Base-by-base conservation (phyloP, 2,113 vertebrate species). In the Nycticorax nycticorax region DNA sequence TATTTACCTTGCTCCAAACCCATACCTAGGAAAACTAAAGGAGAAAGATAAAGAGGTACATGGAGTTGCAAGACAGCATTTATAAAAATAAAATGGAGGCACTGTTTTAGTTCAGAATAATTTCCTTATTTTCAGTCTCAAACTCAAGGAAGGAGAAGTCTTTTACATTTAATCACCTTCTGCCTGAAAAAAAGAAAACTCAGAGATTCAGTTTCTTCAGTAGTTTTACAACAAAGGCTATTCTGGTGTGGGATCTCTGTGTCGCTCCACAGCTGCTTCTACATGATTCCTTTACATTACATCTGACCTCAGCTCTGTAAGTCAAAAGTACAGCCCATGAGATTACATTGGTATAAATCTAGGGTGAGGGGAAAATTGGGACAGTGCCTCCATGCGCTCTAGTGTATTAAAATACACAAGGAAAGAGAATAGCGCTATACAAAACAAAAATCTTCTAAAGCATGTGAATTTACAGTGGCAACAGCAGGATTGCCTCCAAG, bases 201-300 rank as follows among this genome's bases (percentile, higher is more conserved):
- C 5, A 6, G 37, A 87, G 21, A 18, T n/a, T 32, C 62, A 14
- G 19, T 81, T 77, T 71, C 24, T 9, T 57, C 22, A 47, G 16
- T 9, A 57, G 8, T 81, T 94, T 85, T 52, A 41, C 33, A 75
- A 50, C 6, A 63, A 67, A 52, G 12, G 21, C 43, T 72, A 1
- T 59, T 62, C 74, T 89, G 64, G 24, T 59, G 9, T 48, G 50
- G 32, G n/a, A 55, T 89, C 81, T 52, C 45, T 4, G 4, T 94
- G 93, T 89, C 60, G 4, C n/a, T 56, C 30, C 68, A 55, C 89
- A 95, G 76, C 92, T 97, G 89, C 64, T 81, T 77, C 80, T 68
- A 12, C 50, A 66, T 81, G 3, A 55, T 77, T 77, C 45, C 26
- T 48, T 69, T 37, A 57, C 66, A 22, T 57, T 5, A 12, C 24